Base-by-base conservation (phyloP, 2,888 invertebrate species). In the Plagodis dolabraria region DNA sequence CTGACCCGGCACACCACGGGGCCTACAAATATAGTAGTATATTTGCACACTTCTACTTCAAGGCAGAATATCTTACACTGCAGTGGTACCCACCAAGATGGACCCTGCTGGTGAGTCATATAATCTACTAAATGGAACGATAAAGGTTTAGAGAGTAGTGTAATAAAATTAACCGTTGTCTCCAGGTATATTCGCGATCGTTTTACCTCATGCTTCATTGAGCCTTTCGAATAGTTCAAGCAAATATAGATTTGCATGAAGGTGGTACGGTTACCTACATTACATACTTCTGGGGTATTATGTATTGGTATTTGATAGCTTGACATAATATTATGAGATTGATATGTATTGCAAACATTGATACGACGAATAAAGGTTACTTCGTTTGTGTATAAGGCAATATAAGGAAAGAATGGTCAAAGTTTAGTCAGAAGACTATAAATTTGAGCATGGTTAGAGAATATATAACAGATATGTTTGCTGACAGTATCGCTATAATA, bases 201-300 rank as follows among this genome's bases (percentile, higher is more conserved):
- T 49, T 69, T 72, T 71, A 53, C 64, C 44, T 50, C 69, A 77
- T 71, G 79, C 70, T 75, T 71, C 68, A 76, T 58, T 65, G 67
- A 53, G 45, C 76, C 76, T 77, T 77, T 79, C 78, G 67, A 79
- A 76, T 75, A 70, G 56, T 38, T 53, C 47, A 54, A 56, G 47
- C 67, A 70, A 71, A 69, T 73, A 71, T 74, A 72, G 64, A 66
- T 71, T 56, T 57, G 63, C 64, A 62, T 63, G 60, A 2, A 22
- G 22, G 22, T 65, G 22, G 22, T 65, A 54, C 40, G 33, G 47
- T 53, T 46, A 45, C 46, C 43, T 51, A 60, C 45, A 45, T 53
- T 43, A 50, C 53, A 42, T 48, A 57, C 47, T 61, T 60, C 58
- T 67, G 55, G 47, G 43, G 36, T 60, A 63, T 63, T 60, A 57